A percentile compares a stretch with the other conserved stretches of the same genome.
These are phyloP conservation scores for Geotrypetes seraphini DNA, from an alignment of 2,797 vertebrate genomes.

Conservation along the genomic window DNA sequence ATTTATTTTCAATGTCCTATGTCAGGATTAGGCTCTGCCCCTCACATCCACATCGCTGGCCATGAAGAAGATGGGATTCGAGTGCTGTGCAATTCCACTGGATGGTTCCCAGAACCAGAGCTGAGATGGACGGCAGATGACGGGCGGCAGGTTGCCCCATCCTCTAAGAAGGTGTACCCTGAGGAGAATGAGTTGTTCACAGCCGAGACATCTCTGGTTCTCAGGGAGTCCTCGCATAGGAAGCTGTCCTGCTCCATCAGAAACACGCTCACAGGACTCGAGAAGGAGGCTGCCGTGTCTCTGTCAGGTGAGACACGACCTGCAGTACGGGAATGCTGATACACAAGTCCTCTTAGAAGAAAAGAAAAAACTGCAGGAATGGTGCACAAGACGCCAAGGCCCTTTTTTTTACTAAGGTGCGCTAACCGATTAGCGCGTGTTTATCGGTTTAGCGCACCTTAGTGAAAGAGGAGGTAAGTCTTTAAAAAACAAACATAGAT, in stretches of 20 bases:
- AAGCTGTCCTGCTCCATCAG: conserved; percentile 25
- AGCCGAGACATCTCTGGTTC: conserved; percentile 19
- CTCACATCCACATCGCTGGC: conserved; percentile 19
- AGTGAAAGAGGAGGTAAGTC: no score
- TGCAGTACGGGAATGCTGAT: not conserved
- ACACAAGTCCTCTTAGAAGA: no score
- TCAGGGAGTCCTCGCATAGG: not conserved
- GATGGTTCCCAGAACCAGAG: conserved; percentile 29
- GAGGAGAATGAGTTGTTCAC: conserved; percentile 13
- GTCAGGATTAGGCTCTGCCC: conserved; percentile 23
- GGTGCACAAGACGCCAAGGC: no score
- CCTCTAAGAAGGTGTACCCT: conserved; percentile 8
- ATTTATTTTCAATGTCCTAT: not conserved
- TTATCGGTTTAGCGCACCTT: no score
- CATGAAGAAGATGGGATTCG: conserved; percentile 19
- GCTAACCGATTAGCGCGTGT: no score
- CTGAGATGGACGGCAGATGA: conserved; percentile 17
- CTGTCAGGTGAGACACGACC: conserved; percentile 26
- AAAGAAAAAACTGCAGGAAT: no score
- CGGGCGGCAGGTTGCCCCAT: conserved; percentile 13
- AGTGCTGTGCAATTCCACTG: conserved; percentile 18
- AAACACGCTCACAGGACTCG: conserved; percentile 16
- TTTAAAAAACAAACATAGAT: no score
- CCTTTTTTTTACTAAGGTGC: no score
- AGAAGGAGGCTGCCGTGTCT: conserved; percentile 24